Base-by-base conservation (phyloP, 2,888 invertebrate species). In the Rhabditophanes sp. region DNA sequence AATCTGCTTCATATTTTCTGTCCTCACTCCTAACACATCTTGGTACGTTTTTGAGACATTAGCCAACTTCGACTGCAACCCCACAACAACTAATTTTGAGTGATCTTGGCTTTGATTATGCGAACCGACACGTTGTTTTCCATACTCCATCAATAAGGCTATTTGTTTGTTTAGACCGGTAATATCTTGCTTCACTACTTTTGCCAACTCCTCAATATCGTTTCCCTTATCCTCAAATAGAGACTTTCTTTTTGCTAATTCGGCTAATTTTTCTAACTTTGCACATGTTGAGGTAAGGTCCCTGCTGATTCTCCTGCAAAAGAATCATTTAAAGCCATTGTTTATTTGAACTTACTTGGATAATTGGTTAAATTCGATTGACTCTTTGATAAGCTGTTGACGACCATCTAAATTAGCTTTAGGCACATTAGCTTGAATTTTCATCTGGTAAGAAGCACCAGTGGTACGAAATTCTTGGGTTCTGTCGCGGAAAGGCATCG, bases 31-130 rank as follows among this genome's bases (percentile, higher is more conserved):
- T 36, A 96, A 74, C 28, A 96, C 87, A 71, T 80, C 82, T 70
- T 93, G 90, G 67, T 96, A 96, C 64, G 88, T 83, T 46, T 82
- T 85, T 28, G 90, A 90, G 82, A 96, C 90, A 43, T 78, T 79
- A 20, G 90, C 93, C 50, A 96, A 71, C 67, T 87, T 81, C 2
- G 90, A 87, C 71, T 72, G 71, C 25, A 72, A 39, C 4, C 84
- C 80, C 41, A 87, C 75, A 6, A 88, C 87, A 44, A 88, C 83
- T 65, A 85, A 28, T 81, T 83, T 50, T 8, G 53, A 41, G 25
- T 51, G 51, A 24, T 47, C 31, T 28, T 41, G 28, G 21, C 43
- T 31, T 23, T 43, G 39, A 15, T 41, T 36, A 25, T 36, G 28
- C 9, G 21, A 23, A 2, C 16, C 24, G 4, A 26, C 14, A 5